Base-by-base conservation (phyloP, 92 coral and sea anemone species). In the Palythoa heliodiscus region DNA sequence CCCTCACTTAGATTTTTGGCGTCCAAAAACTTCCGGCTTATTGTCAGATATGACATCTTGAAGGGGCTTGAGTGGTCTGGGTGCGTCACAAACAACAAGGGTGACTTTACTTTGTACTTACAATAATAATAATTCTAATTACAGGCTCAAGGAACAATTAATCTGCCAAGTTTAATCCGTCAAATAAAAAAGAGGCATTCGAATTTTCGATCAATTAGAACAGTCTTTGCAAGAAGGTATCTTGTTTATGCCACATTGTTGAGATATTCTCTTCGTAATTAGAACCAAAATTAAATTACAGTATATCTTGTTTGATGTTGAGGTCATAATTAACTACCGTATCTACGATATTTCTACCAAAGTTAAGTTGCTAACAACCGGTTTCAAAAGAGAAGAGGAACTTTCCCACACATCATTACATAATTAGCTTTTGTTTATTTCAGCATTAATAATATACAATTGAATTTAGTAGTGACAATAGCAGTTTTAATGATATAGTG, bases 1-100 rank as follows among this genome's bases (percentile, higher is more conserved):
- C 84, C 73, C 72, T 80, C 84, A 80, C 66, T 80, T 80, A 47
- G 84, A 80, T 66, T 80, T 80, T 22, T 17, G 84, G 84, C 84
- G 75, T 66, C 84, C 58, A 40, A 80, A 80, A 80, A 66, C 84
- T 80, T 80, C 84, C 84, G 74, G 84, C 74, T 67, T 52, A 60
- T 80, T 80, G 61, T 80, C 5, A 47, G 23, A 40, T 12, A 16
- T 80, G 84, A 66, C 84, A 80, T 66, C 11, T 80, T 66, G 40
- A 40, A 80, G 47, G 22, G 25, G 7, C 1, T 16, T 13, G 23
- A 80, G 84, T 43, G 25, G 24, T 60, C 1, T 47, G 58, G 74
- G 74, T 64, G 84, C 84, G 84, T 80, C 84, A 80, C 24, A 22
- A 35, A 13, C 15, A 47, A 79, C 43, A 67, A 22, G 58, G 64